Evolutionary conservation across 2,888 invertebrate genomes (phyloP).

Genomic region (Hoplodrina blanda): DNA sequence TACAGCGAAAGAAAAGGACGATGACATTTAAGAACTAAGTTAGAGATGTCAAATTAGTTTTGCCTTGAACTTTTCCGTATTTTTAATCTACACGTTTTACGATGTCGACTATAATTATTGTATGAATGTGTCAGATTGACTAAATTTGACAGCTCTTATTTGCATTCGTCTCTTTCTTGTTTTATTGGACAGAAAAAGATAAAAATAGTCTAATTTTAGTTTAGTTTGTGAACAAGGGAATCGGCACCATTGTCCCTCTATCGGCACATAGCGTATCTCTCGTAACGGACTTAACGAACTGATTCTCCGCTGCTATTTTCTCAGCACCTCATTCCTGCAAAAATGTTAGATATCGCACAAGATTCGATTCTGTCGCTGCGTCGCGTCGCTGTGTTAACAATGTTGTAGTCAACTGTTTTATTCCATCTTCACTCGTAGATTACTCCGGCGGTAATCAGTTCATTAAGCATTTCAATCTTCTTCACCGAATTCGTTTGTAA

Average conservation of each 20-base stretch:
- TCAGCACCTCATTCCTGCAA: constrained; percentile 20
- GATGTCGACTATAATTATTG: too few species aligned
- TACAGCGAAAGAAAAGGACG: too few species aligned
- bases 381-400: not conserved
- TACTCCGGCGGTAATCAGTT: not conserved
- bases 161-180: too few species aligned
- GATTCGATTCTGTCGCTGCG: constrained; percentile 36
- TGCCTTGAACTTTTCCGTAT: too few species aligned
- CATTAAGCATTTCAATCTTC: not conserved
- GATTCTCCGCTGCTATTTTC: constrained; percentile 31
- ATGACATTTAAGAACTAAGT: too few species aligned
- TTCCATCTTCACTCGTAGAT: not conserved
- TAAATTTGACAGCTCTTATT: too few species aligned
- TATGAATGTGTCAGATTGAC: too few species aligned
- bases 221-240: too few species aligned
- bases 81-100: too few species aligned
- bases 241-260: constrained; percentile 21
- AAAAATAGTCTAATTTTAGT: too few species aligned
- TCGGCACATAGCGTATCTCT: constrained; percentile 29
- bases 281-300: constrained; percentile 48
- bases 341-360: constrained; percentile 28
- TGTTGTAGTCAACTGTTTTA: not conserved
- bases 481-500: not conserved
- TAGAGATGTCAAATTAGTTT: too few species aligned
- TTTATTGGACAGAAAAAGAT: too few species aligned